phyloP scores from a whole-genome alignment of 2,797 vertebrate genomes.

The Galago senegalensis region DNA sequence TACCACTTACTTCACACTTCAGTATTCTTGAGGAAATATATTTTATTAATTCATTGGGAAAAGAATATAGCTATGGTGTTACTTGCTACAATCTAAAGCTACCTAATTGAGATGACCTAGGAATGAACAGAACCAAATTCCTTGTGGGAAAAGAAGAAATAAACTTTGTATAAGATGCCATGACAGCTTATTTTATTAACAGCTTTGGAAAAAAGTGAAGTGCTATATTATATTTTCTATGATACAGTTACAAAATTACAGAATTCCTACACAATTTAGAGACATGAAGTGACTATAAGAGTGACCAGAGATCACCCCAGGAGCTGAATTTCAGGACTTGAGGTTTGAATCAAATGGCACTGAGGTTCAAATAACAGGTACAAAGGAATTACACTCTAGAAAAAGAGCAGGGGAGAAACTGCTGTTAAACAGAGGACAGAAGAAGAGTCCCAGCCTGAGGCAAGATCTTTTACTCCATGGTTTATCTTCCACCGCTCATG shows the following conservation, averaged over 20 bases:
- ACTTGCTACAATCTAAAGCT: conserved; percentile 57
- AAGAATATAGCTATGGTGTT: background rate
- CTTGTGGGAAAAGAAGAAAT: background rate
- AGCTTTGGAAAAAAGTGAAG: background rate
- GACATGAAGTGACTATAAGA: background rate
- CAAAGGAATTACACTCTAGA: background rate
- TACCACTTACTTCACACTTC: background rate
- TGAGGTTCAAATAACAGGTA: background rate
- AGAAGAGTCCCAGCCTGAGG: background rate
- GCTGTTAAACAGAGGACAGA: background rate
- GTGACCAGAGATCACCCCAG: background rate
- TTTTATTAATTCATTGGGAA: conserved; percentile 54
- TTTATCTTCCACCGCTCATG: background rate
- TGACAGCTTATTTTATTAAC: background rate
- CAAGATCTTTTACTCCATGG: background rate
- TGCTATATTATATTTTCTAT: background rate
- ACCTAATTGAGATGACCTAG: background rate
- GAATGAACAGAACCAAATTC: conserved; percentile 52
- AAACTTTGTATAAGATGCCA: background rate
- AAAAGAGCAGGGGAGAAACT: background rate
- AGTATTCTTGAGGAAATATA: background rate
- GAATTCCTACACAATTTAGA: background rate
- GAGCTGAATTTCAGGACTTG: background rate
- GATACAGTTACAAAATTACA: background rate
- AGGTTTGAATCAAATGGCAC: background rate